Percentiles rank a stretch among this genome's conserved stretches.
Conservation (phyloP, 2,113 vertebrate genomes). For the Myxocyprinus asiaticus region DNA sequence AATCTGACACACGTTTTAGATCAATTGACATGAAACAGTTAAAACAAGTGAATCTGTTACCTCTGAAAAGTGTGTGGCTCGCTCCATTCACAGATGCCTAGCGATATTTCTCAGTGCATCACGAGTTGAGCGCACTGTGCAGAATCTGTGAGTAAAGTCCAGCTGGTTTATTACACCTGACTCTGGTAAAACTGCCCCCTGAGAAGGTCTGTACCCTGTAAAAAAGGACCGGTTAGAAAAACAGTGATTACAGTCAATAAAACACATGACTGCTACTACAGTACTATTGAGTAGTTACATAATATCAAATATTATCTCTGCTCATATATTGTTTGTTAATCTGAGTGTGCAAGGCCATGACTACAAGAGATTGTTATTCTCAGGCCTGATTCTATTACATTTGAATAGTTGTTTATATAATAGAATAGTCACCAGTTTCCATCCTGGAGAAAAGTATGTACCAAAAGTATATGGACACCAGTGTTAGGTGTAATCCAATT, state of each 20-base stretch:
- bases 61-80: constrained; percentile 31
- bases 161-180: constrained; percentile 61
- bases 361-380: no score
- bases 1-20: no score
- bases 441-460: no score
- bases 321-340: neutral
- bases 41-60: constrained; percentile 31
- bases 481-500: no score
- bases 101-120: constrained; percentile 54
- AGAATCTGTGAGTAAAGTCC: constrained; percentile 70
- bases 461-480: no score
- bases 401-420: no score
- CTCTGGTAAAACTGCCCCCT: constrained; percentile 15
- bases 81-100: constrained; percentile 47
- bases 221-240: constrained; percentile 9
- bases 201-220: neutral
- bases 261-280: neutral
- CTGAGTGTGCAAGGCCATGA: no score
- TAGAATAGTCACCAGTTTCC: no score
- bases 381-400: no score
- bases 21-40: neutral
- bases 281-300: neutral
- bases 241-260: constrained; percentile 13
- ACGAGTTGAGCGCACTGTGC: constrained; percentile 56
- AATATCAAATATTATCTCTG: neutral